phyloP scores from a whole-genome alignment of 1,140 invertebrate genomes.

The Leptinotarsa texana region DNA sequence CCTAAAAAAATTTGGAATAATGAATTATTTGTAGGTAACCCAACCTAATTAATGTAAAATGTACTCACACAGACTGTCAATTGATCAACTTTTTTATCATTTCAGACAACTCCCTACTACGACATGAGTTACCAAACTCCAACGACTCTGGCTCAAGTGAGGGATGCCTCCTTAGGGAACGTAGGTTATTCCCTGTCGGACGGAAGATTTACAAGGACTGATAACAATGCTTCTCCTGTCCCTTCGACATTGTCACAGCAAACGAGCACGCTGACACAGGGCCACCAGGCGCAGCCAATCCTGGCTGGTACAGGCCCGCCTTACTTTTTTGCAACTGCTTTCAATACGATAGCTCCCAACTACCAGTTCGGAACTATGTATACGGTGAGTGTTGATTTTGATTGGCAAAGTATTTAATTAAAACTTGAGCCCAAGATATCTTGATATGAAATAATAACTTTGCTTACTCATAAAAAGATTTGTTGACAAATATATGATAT shows the following conservation, averaged over 20 bases:
- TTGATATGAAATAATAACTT: too few species aligned
- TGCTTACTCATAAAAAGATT: too few species aligned
- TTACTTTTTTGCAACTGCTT: slow-evolving; percentile 44
- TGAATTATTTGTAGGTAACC: too few species aligned
- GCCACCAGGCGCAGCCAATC: slow-evolving; percentile 61
- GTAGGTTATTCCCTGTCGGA: slow-evolving; percentile 74
- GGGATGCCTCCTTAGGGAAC: slow-evolving; percentile 67
- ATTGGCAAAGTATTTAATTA: too few species aligned
- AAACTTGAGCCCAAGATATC: too few species aligned
- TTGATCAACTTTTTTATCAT: not conserved
- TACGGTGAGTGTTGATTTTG: slow-evolving; percentile 35
- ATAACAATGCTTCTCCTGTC: slow-evolving; percentile 82
- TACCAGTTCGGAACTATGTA: slow-evolving; percentile 66
- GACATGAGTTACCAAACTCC: slow-evolving; percentile 70
- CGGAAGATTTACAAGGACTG: slow-evolving; percentile 74
- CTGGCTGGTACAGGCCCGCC: slow-evolving; percentile 59
- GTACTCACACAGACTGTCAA: too few species aligned
- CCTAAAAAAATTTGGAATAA: too few species aligned
- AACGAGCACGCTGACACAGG: slow-evolving; percentile 57
- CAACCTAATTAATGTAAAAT: too few species aligned
- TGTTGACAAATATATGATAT: too few species aligned
- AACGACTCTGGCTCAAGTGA: slow-evolving; percentile 65
- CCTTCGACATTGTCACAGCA: slow-evolving; percentile 50
- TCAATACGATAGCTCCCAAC: slow-evolving; percentile 60
- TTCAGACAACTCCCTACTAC: slow-evolving; percentile 63